Base-by-base conservation (phyloP, 2,888 invertebrate species). In the Agrochola lychnidis region DNA sequence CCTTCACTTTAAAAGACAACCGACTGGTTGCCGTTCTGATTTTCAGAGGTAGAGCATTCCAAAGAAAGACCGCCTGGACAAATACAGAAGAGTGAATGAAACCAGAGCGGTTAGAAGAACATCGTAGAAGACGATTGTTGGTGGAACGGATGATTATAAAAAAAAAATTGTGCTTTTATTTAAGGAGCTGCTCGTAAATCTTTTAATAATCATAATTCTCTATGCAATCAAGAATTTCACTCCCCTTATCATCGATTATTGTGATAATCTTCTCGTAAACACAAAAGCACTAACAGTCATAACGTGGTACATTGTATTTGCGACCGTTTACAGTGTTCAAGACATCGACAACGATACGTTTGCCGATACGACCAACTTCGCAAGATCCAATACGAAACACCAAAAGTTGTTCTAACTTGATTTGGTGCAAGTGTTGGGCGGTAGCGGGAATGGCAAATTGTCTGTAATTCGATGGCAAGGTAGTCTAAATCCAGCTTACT, bases 311-410 rank as follows among this genome's bases (percentile, higher is more conserved):
- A 83, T 88, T 82, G 84, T 87, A 73, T 77, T 81, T 71, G 76
- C 82, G 71, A 82, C 69, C 75, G 79, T 82, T 88, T 86, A 81
- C 85, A 81, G 86, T 80, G 82, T 81, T 81, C 87, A 83, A 90
- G 87, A 89, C 91, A 91, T 91, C 88, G 90, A 82, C 83, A 78
- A 81, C 87, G 92, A 92, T 92, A 91, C 91, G 91, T 90, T 90
- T 79, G 82, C 84, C 89, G 93, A 94, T 94, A 94, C 87, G 88
- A 86, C 85, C 78, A 93, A 94, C 92, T 94, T 94, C 87, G 85
- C 85, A 91, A 93, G 88, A 88, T 88, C 87, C 88, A 88, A 88
- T 88, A 93, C 93, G 89, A 91, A 88, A 87, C 85, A 89, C 91
- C 93, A 87, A 92, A 94, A 94, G 91, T 94, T 93, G 86, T 83